Conservation (phyloP, 1,140 invertebrate species). For the Yoshiicerus persimilis region DNA sequence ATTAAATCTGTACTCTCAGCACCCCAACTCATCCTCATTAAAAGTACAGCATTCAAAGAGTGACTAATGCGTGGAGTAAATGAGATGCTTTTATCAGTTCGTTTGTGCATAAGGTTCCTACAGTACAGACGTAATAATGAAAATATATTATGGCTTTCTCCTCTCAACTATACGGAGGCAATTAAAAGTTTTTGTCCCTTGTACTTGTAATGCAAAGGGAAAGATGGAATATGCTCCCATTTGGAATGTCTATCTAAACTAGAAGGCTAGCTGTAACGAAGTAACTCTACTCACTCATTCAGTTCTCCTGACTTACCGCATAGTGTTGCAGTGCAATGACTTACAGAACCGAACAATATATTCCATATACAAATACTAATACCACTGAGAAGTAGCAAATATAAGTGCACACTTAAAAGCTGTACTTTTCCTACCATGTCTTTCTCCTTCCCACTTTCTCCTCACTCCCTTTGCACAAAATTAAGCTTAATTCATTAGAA, state of each 20-base stretch:
- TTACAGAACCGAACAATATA: not conserved
- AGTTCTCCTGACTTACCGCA: not conserved
- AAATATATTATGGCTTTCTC: not conserved
- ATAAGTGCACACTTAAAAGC: too few species aligned
- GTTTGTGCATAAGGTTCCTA: not conserved
- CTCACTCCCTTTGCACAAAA: not conserved
- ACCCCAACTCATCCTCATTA: not conserved
- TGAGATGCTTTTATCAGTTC: not conserved
- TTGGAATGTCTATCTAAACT: not conserved
- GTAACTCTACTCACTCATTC: not conserved
- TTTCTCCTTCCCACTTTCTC: not conserved
- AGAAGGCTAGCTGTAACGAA: not conserved
- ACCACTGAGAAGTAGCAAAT: not conserved
- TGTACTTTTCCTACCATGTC: too few species aligned
- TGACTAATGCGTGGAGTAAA: not conserved
- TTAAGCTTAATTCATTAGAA: not conserved
- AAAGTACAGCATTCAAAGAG: not conserved
- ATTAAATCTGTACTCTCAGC: not conserved
- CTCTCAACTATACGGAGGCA: not conserved
- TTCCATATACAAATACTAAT: not conserved
- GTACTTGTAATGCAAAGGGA: not conserved
- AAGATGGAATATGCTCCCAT: not conserved
- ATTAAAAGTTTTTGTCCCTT: not conserved
- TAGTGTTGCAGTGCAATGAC: not conserved
- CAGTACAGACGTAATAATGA: not conserved